These are phyloP conservation scores for Verasper variegatus DNA, from an alignment of 2,113 vertebrate species.

Conservation along the genomic window DNA sequence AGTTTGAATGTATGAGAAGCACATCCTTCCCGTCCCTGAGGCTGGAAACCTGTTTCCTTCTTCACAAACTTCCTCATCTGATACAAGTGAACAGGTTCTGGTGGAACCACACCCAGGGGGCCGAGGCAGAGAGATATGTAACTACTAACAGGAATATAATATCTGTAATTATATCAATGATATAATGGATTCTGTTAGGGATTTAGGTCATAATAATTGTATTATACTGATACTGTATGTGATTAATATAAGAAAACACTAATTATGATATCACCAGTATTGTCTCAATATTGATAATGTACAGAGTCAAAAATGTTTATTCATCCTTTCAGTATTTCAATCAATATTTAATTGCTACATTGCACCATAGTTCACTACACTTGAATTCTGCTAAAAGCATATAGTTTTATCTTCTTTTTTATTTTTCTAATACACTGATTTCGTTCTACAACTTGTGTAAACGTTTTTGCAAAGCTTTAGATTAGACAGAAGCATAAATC, in stretches of 20 bases:
- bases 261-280: not conserved
- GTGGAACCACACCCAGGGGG: not conserved
- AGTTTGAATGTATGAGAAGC: conserved; percentile 4
- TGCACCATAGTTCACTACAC: not conserved
- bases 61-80: not conserved
- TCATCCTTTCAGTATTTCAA: not conserved
- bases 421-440: not conserved
- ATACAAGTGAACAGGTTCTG: conserved; percentile 4
- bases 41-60: conserved; percentile 1
- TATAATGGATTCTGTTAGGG: no score
- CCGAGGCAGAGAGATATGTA: not conserved
- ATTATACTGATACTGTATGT: not conserved
- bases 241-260: not conserved
- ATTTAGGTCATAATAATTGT: not conserved
- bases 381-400: not conserved
- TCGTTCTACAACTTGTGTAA: not conserved
- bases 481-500: no score
- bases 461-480: no score
- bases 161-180: not conserved
- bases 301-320: not conserved
- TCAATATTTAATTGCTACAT: not conserved
- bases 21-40: conserved; percentile 12
- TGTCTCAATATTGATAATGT: no score
- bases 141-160: not conserved
- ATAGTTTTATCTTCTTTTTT: not conserved